Percentiles rank a stretch among this genome's conserved stretches.
Conservation (phyloP, 1,140 invertebrate species). For the Anoplophora glabripennis region DNA sequence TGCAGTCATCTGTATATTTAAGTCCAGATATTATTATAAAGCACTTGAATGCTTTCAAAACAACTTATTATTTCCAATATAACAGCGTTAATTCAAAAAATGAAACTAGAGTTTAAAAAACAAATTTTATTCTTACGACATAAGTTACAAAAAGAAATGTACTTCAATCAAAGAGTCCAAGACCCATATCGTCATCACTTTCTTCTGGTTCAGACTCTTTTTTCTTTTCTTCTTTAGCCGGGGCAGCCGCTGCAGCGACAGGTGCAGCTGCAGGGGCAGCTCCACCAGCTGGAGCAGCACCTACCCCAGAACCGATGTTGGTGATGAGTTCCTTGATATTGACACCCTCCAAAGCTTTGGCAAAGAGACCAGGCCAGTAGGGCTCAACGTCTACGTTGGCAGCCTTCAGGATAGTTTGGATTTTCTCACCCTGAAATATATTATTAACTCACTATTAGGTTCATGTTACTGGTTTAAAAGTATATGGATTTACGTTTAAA, state of each 20-base stretch:
- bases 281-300: conserved; percentile 57
- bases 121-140: conserved; percentile 43
- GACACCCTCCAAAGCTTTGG: conserved; percentile 92
- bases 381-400: conserved; percentile 95
- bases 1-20: too few species aligned
- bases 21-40: too few species aligned
- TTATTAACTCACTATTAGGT: too few species aligned
- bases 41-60: too few species aligned
- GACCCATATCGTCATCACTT: conserved; percentile 94
- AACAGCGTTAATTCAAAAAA: conserved; percentile 2
- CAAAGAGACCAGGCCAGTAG: conserved; percentile 98
- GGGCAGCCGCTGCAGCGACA: conserved; percentile 66
- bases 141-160: conserved; percentile 44
- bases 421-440: conserved; percentile 87
- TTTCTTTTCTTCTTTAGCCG: conserved; percentile 69
- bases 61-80: neutral
- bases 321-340: conserved; percentile 93
- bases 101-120: conserved; percentile 1
- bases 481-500: too few species aligned
- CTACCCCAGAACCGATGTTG: conserved; percentile 91
- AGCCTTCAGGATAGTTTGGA: conserved; percentile 94
- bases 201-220: conserved; percentile 82
- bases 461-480: too few species aligned
- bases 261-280: conserved; percentile 58
- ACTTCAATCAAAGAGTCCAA: conserved; percentile 78